These are phyloP conservation scores for Antheraea yamamai DNA, from an alignment of 2,888 invertebrate species.

Conservation along the genomic window DNA sequence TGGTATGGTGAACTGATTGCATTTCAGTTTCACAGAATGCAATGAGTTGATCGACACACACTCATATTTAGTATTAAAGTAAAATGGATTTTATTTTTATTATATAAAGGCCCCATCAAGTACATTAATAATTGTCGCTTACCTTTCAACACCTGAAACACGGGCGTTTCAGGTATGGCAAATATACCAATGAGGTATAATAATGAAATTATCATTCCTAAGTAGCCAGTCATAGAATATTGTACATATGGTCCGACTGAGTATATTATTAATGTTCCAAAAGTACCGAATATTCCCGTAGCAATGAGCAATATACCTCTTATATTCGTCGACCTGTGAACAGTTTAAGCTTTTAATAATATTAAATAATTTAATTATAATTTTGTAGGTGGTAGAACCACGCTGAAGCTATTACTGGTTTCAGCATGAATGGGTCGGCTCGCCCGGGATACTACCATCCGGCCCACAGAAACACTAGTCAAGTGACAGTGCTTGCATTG, in stretches of 20 bases:
- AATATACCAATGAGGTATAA: conserved; percentile 37
- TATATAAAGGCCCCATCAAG: not conserved
- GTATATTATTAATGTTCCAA: conserved; percentile 39
- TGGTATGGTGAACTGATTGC: not conserved
- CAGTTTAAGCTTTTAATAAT: not conserved
- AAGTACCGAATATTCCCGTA: conserved; percentile 35
- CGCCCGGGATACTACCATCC: too few relatives aligned
- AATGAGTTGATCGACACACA: not conserved
- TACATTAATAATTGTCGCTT: not conserved
- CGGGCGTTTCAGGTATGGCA: conserved; percentile 52
- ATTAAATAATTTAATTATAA: too few relatives aligned
- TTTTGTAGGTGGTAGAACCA: too few relatives aligned
- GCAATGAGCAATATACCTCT: conserved; percentile 43
- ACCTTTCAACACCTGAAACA: conserved; percentile 52
- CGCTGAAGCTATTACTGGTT: too few relatives aligned
- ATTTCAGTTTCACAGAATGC: not conserved
- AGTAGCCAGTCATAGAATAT: conserved; percentile 40
- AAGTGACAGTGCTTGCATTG: too few relatives aligned
- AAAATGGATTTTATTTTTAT: too few relatives aligned
- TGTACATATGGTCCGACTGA: conserved; percentile 40
- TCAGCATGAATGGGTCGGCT: too few relatives aligned
- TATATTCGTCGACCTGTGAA: conserved; percentile 44
- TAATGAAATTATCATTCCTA: conserved; percentile 40
- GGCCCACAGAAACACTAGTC: too few relatives aligned
- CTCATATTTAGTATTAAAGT: not conserved